A percentile compares a stretch with the other conserved stretches of the same genome.
Conservation (phyloP, 2,113 vertebrate genomes). For the Aplodontia rufa region DNA sequence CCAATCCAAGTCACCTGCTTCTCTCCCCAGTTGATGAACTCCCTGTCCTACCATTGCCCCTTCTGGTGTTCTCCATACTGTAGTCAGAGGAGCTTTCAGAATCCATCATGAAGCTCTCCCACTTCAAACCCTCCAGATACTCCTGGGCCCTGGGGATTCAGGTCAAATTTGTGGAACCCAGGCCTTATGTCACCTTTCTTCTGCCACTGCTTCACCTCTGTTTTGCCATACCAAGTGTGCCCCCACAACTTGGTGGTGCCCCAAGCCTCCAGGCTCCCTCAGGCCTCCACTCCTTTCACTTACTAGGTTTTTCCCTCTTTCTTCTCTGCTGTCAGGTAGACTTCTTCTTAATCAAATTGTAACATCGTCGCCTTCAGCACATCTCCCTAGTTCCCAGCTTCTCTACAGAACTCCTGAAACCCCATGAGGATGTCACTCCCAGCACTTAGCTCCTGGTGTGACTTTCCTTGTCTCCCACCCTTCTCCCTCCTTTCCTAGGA, state of each 20-base stretch:
- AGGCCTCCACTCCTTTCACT: not conserved
- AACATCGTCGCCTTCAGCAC: not conserved
- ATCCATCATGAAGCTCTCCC: not conserved
- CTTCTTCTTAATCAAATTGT: not conserved
- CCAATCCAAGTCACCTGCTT: not conserved
- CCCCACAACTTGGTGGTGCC: not conserved
- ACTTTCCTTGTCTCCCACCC: too few species aligned
- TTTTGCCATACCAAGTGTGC: not conserved
- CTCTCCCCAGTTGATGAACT: not conserved
- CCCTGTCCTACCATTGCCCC: not conserved
- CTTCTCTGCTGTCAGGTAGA: not conserved
- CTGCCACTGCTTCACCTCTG: not conserved
- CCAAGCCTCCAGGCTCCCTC: too few species aligned
- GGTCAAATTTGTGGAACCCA: not conserved
- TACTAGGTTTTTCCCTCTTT: not conserved
- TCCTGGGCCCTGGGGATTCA: not conserved
- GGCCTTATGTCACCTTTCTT: not conserved
- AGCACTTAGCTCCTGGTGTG: not conserved
- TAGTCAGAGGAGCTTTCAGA: not conserved
- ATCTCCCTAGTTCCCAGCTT: not conserved
- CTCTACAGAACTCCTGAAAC: not conserved
- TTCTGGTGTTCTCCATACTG: not conserved
- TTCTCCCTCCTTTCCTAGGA: not conserved
- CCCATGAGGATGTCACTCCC: not conserved
- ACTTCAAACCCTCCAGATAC: not conserved